Conservation (phyloP, 2,888 invertebrate genomes). For the Cheiracanthium punctorium region DNA sequence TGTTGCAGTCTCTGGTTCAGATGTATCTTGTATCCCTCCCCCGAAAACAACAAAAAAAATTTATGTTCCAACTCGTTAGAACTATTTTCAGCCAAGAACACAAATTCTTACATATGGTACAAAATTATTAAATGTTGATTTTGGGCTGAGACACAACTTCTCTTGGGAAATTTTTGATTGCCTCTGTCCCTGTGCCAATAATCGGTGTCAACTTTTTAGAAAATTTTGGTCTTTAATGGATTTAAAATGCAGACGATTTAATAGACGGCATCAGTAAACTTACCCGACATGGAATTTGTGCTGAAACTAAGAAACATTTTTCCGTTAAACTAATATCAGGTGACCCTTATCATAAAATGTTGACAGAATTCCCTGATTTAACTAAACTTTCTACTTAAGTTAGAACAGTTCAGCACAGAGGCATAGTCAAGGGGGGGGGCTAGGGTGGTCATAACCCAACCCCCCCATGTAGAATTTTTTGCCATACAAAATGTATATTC, state of each 20-base stretch:
- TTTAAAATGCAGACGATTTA: not conserved
- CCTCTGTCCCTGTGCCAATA: not conserved
- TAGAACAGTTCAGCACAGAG: too few species aligned
- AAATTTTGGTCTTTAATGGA: constrained; percentile 18
- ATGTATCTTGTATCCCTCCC: constrained; percentile 9
- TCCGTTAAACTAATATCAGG: not conserved
- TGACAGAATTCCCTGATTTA: constrained; percentile 11
- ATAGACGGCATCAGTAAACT: not conserved
- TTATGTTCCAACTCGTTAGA: not conserved
- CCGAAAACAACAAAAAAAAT: not conserved
- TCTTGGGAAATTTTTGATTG: constrained; percentile 16
- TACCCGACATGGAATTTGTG: not conserved
- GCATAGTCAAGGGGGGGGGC: too few species aligned
- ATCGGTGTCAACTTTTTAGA: constrained; percentile 15
- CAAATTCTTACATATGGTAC: constrained; percentile 28
- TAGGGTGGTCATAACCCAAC: too few species aligned
- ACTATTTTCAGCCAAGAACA: constrained; percentile 8
- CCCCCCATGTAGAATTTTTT: too few species aligned
- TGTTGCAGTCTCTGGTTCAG: constrained; percentile 7
- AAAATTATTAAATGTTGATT: constrained; percentile 23
- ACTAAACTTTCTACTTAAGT: not conserved
- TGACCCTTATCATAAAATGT: not conserved
- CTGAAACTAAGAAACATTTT: not conserved
- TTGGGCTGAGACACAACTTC: constrained; percentile 3
- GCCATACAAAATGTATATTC: too few species aligned